Evolutionary conservation across 2,888 invertebrate genomes (phyloP).

Genomic region (Steinernema scapterisci): DNA sequence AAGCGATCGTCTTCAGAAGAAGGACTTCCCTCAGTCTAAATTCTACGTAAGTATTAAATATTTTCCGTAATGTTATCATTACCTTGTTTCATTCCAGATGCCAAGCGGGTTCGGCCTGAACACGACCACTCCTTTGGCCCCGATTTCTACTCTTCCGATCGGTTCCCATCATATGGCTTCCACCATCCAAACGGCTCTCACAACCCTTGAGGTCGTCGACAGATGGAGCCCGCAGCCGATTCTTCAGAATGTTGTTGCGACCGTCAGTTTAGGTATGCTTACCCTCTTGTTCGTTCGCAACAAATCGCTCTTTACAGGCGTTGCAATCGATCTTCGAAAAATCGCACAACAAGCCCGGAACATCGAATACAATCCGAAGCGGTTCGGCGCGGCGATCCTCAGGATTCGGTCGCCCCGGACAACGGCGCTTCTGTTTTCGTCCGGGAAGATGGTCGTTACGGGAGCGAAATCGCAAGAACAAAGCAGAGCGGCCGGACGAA

Average conservation of each 20-base stretch:
- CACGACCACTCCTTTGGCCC: not conserved
- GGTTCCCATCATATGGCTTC: too few species aligned
- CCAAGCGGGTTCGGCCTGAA: not conserved
- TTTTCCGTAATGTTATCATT: not conserved
- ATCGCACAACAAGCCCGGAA: conserved; percentile 96
- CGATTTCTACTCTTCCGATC: not conserved
- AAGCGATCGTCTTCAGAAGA: not conserved
- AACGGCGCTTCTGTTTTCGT: conserved; percentile 80
- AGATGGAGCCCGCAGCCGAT: conserved; percentile 35
- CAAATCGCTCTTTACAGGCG: conserved; percentile 73
- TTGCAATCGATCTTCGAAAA: conserved; percentile 91
- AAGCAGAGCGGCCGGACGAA: conserved; percentile 74
- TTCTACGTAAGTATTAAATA: not conserved
- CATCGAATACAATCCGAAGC: conserved; percentile 98
- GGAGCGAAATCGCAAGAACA: conserved; percentile 81
- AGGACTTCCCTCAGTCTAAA: not conserved
- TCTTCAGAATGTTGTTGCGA: conserved; percentile 44
- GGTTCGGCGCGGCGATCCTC: conserved; percentile 99
- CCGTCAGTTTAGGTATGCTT: conserved; percentile 27
- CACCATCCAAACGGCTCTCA: too few species aligned
- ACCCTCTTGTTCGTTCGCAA: not conserved
- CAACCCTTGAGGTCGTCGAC: not conserved
- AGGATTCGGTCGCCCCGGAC: conserved; percentile 81
- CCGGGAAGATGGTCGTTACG: conserved; percentile 84
- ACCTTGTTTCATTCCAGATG: not conserved